Conservation (phyloP, 2,113 vertebrate genomes). For the Panthera uncia region DNA sequence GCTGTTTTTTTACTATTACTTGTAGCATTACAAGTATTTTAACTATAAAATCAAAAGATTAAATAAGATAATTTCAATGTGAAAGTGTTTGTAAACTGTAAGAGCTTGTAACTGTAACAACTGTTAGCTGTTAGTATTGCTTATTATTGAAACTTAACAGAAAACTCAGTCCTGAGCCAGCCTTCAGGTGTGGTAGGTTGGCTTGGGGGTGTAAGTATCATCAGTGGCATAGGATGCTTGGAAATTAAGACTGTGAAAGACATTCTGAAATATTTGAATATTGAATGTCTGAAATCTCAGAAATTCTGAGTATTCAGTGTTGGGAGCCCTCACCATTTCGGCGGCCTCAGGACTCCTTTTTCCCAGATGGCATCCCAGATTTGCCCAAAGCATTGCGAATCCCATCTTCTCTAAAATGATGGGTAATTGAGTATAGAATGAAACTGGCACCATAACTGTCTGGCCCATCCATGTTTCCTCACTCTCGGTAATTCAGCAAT, state of each 20-base stretch:
- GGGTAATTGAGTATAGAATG: neutral
- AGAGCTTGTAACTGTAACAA: neutral
- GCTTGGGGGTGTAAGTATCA: neutral
- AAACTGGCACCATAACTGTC: neutral
- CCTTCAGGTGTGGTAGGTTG: neutral
- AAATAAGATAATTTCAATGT: neutral
- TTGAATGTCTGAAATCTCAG: too few species aligned
- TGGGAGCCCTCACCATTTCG: neutral
- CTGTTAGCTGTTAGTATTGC: neutral
- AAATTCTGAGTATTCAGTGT: neutral
- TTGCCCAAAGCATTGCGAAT: neutral
- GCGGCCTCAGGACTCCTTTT: neutral
- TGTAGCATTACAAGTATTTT: neutral
- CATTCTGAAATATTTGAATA: neutral
- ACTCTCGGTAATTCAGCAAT: slow-evolving; percentile 45
- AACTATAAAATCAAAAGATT: neutral
- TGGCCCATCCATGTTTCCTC: slow-evolving; percentile 56
- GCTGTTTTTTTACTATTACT: neutral
- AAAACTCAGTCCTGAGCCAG: neutral
- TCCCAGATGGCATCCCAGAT: neutral
- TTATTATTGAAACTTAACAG: neutral
- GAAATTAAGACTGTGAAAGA: neutral
- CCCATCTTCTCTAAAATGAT: neutral
- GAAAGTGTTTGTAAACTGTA: neutral
- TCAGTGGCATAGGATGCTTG: neutral